A percentile compares a stretch with the other conserved stretches of the same genome.
Conservation (phyloP, 2,888 invertebrate species). For the Lottia gigantea region DNA sequence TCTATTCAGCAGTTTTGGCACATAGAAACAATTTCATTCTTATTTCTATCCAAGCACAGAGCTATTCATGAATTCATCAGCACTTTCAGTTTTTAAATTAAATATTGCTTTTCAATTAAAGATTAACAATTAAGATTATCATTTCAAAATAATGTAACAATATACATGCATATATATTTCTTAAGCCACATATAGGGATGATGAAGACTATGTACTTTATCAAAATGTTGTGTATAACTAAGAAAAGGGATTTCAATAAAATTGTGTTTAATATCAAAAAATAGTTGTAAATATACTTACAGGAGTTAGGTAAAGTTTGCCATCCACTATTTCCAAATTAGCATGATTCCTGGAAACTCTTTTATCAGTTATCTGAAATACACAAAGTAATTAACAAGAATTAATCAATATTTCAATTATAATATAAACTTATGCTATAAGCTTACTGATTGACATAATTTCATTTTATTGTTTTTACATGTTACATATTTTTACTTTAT, state of each 20-base stretch:
- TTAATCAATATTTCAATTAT: too few relatives aligned
- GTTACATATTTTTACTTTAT: too few relatives aligned
- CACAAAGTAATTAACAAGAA: neutral
- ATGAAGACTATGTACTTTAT: too few relatives aligned
- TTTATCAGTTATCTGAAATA: constrained; percentile 67
- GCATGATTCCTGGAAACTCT: constrained; percentile 69
- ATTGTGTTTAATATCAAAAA: too few relatives aligned
- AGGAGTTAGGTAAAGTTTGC: constrained; percentile 66
- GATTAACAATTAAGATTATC: neutral
- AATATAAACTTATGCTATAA: too few relatives aligned
- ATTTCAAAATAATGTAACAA: constrained; percentile 3
- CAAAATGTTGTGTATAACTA: too few relatives aligned
- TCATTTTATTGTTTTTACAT: too few relatives aligned
- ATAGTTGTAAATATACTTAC: constrained; percentile 59
- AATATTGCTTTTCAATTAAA: too few relatives aligned
- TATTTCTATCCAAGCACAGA: neutral
- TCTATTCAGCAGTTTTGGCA: neutral
- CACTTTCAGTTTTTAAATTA: neutral
- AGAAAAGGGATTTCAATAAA: too few relatives aligned
- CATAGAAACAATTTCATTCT: neutral
- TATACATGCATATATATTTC: too few relatives aligned
- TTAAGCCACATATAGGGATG: too few relatives aligned
- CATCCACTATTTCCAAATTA: constrained; percentile 63
- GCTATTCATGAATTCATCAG: neutral
- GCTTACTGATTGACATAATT: too few relatives aligned